phyloP scores from a whole-genome alignment of 2,113 vertebrate genomes.

The Vireo altiloquus region DNA sequence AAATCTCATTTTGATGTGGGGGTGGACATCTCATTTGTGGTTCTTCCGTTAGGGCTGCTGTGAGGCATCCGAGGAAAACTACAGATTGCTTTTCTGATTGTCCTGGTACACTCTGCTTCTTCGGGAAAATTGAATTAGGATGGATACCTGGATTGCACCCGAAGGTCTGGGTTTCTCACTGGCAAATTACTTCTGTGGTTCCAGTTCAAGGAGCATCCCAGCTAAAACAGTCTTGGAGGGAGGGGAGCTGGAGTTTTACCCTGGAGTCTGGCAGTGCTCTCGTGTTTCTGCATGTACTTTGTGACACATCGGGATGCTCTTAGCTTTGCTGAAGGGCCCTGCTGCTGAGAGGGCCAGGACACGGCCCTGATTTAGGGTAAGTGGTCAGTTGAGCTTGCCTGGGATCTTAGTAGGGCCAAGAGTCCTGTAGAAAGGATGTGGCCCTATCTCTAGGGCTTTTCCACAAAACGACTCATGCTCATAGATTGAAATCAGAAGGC shows the following conservation, averaged over 20 bases:
- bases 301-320: fast-evolving
- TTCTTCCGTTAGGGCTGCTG: neutral
- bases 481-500: too few relatives aligned
- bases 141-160: neutral
- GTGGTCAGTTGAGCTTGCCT: neutral
- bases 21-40: neutral
- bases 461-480: too few relatives aligned
- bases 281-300: fast-evolving
- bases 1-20: neutral
- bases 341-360: neutral
- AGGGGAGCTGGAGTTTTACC: neutral
- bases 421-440: too few relatives aligned
- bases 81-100: constrained; percentile 32
- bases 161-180: neutral
- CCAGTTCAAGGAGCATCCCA: neutral
- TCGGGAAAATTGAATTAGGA: neutral
- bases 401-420: neutral
- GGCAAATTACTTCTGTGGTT: neutral
- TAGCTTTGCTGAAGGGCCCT: neutral
- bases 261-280: fast-evolving
- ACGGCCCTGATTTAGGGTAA: neutral
- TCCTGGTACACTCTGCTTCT: neutral
- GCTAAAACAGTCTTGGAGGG: neutral
- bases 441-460: too few relatives aligned
- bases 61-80: neutral